A percentile compares a stretch with the other conserved stretches of the same genome.
phyloP scores from a whole-genome alignment of 2,888 invertebrate genomes.

The Ectemnius continuus region DNA sequence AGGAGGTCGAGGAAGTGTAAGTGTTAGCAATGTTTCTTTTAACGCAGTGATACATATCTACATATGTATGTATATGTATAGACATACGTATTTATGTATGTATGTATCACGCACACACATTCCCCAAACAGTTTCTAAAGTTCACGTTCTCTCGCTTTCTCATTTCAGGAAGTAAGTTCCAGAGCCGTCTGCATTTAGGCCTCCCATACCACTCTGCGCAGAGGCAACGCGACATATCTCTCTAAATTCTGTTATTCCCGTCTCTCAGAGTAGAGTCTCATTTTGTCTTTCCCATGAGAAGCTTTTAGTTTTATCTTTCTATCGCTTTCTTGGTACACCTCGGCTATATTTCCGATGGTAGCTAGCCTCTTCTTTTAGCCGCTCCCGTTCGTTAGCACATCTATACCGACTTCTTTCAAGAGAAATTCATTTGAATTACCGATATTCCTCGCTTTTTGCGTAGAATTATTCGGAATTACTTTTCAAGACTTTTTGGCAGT shows the following conservation, averaged over 20 bases:
- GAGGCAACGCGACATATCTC: slow-evolving; percentile 36
- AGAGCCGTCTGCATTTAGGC: slow-evolving; percentile 46
- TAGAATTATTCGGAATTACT: no score
- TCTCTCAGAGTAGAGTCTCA: slow-evolving; percentile 20
- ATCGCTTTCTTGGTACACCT: no score
- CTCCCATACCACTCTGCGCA: slow-evolving; percentile 37
- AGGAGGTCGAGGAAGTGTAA: slow-evolving; percentile 91
- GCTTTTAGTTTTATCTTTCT: no score
- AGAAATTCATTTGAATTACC: no score
- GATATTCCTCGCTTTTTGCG: no score
- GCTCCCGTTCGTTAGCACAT: no score
- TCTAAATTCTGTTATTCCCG: slow-evolving; percentile 13
- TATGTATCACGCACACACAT: no score
- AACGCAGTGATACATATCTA: slow-evolving; percentile 23
- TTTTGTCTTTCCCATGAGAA: neutral
- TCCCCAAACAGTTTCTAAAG: slow-evolving; percentile 37
- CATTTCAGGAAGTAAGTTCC: slow-evolving; percentile 80
- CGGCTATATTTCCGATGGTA: no score
- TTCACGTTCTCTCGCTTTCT: slow-evolving; percentile 65
- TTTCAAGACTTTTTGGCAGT: neutral
- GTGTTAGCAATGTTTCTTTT: slow-evolving; percentile 74
- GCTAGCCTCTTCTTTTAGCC: no score
- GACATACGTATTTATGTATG: no score
- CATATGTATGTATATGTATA: no score
- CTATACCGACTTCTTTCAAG: slow-evolving; percentile 11